Percentiles rank a stretch among this genome's conserved stretches.
Evolutionary conservation across 2,113 vertebrate genomes (phyloP).

Genomic region (Menura novaehollandiae): DNA sequence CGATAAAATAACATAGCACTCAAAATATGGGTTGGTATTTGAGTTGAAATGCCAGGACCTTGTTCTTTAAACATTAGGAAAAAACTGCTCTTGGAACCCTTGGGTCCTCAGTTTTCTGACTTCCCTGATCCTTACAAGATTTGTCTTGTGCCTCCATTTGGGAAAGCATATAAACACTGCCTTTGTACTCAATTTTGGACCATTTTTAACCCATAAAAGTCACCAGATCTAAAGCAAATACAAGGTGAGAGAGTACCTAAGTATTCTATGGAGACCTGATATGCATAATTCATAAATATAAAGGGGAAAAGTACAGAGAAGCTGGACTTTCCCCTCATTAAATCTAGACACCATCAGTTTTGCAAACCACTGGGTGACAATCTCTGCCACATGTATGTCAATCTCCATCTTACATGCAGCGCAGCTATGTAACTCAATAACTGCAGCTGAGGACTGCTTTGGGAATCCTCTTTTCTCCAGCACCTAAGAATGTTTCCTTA

Average conservation of each 20-base stretch:
- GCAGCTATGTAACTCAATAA: accelerated
- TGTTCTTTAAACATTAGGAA: background rate
- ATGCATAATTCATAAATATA: background rate
- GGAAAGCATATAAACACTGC: background rate
- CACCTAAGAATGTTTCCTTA: background rate
- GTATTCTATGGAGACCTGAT: background rate
- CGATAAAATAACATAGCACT: background rate
- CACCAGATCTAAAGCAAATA: background rate
- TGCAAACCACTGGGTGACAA: background rate
- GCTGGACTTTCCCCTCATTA: background rate
- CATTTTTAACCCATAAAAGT: background rate
- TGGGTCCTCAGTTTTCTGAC: background rate
- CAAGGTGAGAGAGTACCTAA: background rate
- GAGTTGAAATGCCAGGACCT: background rate
- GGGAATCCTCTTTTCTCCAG: background rate
- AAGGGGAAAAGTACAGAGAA: background rate
- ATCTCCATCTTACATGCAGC: background rate
- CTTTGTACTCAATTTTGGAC: background rate
- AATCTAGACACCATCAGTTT: background rate
- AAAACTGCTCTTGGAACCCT: background rate
- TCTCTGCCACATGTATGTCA: background rate
- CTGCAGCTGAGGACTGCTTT: background rate
- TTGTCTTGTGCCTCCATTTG: background rate
- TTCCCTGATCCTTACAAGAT: background rate
- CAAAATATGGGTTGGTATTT: background rate